Evolutionary conservation across 2,888 invertebrate species (phyloP).

Genomic region (Sinodicranocentrus sp.): DNA sequence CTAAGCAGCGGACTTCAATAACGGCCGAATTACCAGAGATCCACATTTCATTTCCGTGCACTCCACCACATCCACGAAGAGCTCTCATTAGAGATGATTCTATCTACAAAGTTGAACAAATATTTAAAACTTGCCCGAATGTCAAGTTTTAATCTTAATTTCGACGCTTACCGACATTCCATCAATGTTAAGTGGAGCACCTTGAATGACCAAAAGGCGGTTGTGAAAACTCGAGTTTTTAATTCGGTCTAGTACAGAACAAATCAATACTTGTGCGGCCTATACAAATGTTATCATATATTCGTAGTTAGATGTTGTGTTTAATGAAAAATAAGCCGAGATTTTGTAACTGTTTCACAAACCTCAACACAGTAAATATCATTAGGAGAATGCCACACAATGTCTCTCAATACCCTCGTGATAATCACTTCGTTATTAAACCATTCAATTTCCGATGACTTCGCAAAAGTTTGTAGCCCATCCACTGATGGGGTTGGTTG

Average conservation of each 20-base stretch:
- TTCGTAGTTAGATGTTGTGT: too few species aligned
- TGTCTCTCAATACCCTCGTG: constrained; percentile 25
- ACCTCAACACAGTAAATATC: not conserved
- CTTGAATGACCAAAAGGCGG: constrained; percentile 57
- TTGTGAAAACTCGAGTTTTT: constrained; percentile 18
- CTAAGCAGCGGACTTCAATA: constrained; percentile 50
- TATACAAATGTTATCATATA: too few species aligned
- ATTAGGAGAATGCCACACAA: constrained; percentile 52
- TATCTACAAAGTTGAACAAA: not conserved
- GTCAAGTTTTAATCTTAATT: not conserved
- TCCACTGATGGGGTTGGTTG: constrained; percentile 19
- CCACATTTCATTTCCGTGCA: constrained; percentile 65
- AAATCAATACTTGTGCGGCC: constrained; percentile 30
- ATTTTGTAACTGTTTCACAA: not conserved
- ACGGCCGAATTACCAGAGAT: constrained; percentile 50
- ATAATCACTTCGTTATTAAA: constrained; percentile 48
- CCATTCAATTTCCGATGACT: constrained; percentile 51
- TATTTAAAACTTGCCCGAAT: too few species aligned
- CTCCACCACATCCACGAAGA: constrained; percentile 58
- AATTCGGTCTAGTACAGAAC: constrained; percentile 16
- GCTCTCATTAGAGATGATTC: constrained; percentile 53
- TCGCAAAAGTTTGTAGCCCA: constrained; percentile 33
- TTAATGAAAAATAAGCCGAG: too few species aligned
- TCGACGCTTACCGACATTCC: constrained; percentile 43
- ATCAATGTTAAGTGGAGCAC: constrained; percentile 58